Evolutionary conservation across 2,797 vertebrate genomes (phyloP), one percentile per base, ranked within the genome.

Genomic region (Chaetodon trifasciatus): DNA sequence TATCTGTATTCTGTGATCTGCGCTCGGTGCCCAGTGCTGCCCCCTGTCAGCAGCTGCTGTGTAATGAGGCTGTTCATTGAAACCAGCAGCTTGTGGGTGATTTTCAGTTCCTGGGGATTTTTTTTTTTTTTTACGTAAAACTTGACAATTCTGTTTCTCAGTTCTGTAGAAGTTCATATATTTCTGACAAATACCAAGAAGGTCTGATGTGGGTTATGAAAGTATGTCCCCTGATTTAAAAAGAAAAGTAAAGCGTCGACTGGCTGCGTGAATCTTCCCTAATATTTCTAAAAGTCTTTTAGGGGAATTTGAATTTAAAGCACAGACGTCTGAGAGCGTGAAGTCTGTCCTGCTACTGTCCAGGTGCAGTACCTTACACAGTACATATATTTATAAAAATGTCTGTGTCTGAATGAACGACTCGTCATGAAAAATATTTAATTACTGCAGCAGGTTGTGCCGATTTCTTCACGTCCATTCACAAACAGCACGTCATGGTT

Each of bases 131-230:
- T n/a, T 16, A 70, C 78, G 60, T 32, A 32, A n/a, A 67, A 55
- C 10, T 42, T 12, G 50, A 61, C 24, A 28, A 28, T 3, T 28
- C 28, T 28, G 28, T 1, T 28, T 28, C 28, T 42, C 32, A 12
- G 9, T 84, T 84, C 72, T 72, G 19, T 3, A 70, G 60, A 90
- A 85, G 56, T 28, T 61, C 12, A 53, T 15, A 1, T n/a, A 35
- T 60, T 57, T 69, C n/a, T 64, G 58, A 66, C 24, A 10, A 32
- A 61, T 23, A 60, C 6, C 47, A 49, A 50, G 44, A 46, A n/a
- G 17, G 4, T 3, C 9, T 11, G 1, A 42, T 15, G 24, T 55
- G 35, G 19, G 42, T 56, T 68, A 40, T 70, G 32, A 86, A 85
- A 85, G n/a, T 65, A 7, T 42, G 13, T 23, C 0, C 15, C 17